Conservation (phyloP, 1,140 invertebrate genomes). For the Scaptomyza montana region DNA sequence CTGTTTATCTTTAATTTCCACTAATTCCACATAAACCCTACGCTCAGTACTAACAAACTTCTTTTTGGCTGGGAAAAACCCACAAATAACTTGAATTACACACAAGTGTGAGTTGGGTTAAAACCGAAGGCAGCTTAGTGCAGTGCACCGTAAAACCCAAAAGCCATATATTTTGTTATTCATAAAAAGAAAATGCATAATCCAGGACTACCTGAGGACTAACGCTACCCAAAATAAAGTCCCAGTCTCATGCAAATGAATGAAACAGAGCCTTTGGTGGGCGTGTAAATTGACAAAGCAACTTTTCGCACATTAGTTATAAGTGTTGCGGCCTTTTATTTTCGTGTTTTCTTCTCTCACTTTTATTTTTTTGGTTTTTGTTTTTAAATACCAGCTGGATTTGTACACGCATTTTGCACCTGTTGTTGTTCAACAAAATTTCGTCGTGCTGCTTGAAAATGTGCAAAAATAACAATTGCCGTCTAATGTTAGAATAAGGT, state of each 20-base stretch:
- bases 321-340: constrained; percentile 40
- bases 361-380: not conserved
- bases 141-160: constrained; percentile 18
- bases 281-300: constrained; percentile 75
- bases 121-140: constrained; percentile 37
- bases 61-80: constrained; percentile 10
- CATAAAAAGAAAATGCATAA: constrained; percentile 48
- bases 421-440: constrained; percentile 64
- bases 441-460: constrained; percentile 59
- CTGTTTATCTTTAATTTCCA: not conserved
- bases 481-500: constrained; percentile 27
- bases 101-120: constrained; percentile 58
- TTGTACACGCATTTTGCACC: constrained; percentile 51
- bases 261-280: constrained; percentile 47
- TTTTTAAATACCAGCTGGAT: constrained; percentile 35
- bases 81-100: constrained; percentile 11
- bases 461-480: constrained; percentile 25
- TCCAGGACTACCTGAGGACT: constrained; percentile 55
- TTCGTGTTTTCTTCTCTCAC: not conserved
- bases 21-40: constrained; percentile 14
- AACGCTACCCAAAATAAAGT: constrained; percentile 17
- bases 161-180: constrained; percentile 35
- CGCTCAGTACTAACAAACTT: not conserved
- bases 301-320: constrained; percentile 81
- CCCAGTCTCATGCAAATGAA: constrained; percentile 66